Percentiles rank a stretch among this genome's conserved stretches.
Evolutionary conservation across 1,140 invertebrate species (phyloP).

Genomic region (Drosophila repletoides): DNA sequence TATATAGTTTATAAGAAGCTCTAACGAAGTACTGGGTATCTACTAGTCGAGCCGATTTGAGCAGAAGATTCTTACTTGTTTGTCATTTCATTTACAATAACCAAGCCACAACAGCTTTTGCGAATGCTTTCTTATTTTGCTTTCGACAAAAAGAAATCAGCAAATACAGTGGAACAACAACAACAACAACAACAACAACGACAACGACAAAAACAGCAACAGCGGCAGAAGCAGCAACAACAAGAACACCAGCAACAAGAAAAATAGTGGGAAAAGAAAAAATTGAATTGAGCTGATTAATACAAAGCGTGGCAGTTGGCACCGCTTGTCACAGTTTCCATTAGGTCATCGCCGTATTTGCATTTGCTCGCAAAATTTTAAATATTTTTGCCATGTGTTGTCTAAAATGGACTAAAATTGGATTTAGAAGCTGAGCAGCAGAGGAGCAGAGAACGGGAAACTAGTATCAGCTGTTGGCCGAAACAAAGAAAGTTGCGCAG

Average conservation of each 20-base stretch:
- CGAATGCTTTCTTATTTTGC: slow-evolving; percentile 12
- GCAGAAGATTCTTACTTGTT: not conserved
- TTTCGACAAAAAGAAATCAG: slow-evolving; percentile 15
- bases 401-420: not conserved
- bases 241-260: slow-evolving; percentile 1
- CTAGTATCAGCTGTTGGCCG: slow-evolving; percentile 24
- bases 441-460: not conserved
- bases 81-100: slow-evolving; percentile 1
- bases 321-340: slow-evolving; percentile 72
- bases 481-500: slow-evolving; percentile 67
- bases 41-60: not conserved
- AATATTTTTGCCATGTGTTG: slow-evolving; percentile 44
- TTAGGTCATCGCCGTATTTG: slow-evolving; percentile 75
- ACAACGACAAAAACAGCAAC: not conserved
- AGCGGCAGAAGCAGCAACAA: slow-evolving; percentile 10
- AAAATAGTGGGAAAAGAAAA: slow-evolving; percentile 2
- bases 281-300: slow-evolving; percentile 62
- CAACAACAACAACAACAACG: slow-evolving; percentile 7
- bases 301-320: slow-evolving; percentile 69
- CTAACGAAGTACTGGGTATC: no score
- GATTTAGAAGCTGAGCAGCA: not conserved
- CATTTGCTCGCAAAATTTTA: slow-evolving; percentile 48
- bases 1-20: no score
- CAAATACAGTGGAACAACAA: no score
- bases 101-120: not conserved